These are phyloP conservation scores for Drosophila neonasuta DNA, from an alignment of 2,888 invertebrate genomes.

Conservation along the genomic window DNA sequence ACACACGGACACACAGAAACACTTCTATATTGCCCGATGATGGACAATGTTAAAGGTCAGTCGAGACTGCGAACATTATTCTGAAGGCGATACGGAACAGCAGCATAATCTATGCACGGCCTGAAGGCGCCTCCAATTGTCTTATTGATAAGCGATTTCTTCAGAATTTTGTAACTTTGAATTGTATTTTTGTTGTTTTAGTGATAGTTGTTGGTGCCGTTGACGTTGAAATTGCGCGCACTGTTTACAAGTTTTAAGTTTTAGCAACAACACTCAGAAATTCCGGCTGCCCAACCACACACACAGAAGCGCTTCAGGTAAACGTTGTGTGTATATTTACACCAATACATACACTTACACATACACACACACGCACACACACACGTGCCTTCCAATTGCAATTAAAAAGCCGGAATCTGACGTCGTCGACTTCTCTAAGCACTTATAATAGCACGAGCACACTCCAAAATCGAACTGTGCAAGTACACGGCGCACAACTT, in stretches of 20 bases:
- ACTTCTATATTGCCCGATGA: background rate
- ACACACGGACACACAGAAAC: slow-evolving; percentile 7
- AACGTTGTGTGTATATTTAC: slow-evolving; percentile 8
- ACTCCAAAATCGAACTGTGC: slow-evolving; percentile 42
- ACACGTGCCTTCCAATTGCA: slow-evolving; percentile 72
- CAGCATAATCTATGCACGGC: slow-evolving; percentile 1
- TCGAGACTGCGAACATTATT: slow-evolving; percentile 22
- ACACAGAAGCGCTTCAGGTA: slow-evolving; percentile 4
- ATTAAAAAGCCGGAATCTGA: slow-evolving; percentile 72
- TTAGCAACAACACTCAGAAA: slow-evolving; percentile 40
- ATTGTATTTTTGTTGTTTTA: background rate
- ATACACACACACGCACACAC: slow-evolving; percentile 18
- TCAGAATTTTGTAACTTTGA: background rate
- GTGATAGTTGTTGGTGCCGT: slow-evolving; percentile 3
- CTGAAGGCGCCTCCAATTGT: slow-evolving; percentile 10
- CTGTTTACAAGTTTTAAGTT: slow-evolving; percentile 38
- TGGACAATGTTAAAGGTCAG: slow-evolving; percentile 62
- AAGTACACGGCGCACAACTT: slow-evolving; percentile 50
- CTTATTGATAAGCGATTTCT: slow-evolving; percentile 36
- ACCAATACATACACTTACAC: slow-evolving; percentile 14
- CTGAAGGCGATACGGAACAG: slow-evolving; percentile 44
- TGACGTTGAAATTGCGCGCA: slow-evolving; percentile 40
- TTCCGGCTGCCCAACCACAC: slow-evolving; percentile 36
- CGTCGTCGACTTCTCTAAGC: slow-evolving; percentile 46
- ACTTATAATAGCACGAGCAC: slow-evolving; percentile 55